phyloP scores from a whole-genome alignment of 2,888 invertebrate species.

The Lithodes maja region DNA sequence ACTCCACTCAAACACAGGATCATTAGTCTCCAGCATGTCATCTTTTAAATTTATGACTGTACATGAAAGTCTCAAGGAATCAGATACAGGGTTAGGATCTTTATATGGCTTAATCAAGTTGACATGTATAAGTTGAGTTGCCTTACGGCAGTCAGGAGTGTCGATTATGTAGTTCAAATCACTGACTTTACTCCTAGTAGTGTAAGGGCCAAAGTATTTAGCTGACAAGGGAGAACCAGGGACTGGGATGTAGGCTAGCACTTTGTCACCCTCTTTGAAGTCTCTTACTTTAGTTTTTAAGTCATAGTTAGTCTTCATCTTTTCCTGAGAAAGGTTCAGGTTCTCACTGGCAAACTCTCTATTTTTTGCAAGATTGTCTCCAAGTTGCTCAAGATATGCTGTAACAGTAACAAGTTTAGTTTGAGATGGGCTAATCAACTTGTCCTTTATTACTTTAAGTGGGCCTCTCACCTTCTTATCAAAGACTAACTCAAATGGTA shows the following conservation, averaged over 20 bases:
- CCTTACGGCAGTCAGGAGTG: constrained; percentile 16
- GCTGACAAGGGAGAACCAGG: constrained; percentile 13
- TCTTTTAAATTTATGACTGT: background rate
- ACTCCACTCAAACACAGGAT: background rate
- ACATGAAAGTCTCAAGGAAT: background rate
- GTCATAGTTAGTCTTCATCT: constrained; percentile 15
- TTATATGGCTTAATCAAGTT: constrained; percentile 9
- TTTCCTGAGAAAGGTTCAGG: background rate
- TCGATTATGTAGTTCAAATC: background rate
- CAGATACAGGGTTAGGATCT: background rate
- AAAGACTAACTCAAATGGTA: too few relatives aligned
- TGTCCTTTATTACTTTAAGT: background rate
- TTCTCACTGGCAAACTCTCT: background rate
- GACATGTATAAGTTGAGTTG: constrained; percentile 5
- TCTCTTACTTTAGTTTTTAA: too few relatives aligned
- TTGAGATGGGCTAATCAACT: background rate
- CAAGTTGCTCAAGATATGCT: background rate
- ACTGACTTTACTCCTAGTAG: background rate
- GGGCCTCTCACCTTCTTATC: background rate
- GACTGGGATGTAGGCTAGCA: constrained; percentile 15
- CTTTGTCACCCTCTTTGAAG: background rate
- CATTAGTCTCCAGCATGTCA: background rate
- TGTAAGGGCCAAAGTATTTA: constrained; percentile 28
- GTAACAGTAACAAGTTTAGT: background rate
- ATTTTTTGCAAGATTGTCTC: background rate